phyloP scores from a whole-genome alignment of 2,888 invertebrate genomes.

The Cataglyphis livida region DNA sequence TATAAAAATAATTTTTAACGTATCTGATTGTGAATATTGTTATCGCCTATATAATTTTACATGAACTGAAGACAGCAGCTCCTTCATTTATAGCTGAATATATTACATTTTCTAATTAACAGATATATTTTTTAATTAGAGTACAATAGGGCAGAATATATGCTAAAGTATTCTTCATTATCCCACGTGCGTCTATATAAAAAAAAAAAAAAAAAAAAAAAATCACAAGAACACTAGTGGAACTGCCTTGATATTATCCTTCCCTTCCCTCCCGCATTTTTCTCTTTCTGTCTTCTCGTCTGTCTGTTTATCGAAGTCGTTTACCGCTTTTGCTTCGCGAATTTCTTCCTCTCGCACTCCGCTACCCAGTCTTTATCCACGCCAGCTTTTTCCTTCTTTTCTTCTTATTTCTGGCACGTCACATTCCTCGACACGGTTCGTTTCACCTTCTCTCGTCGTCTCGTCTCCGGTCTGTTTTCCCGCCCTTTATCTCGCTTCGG shows the following conservation, averaged over 20 bases:
- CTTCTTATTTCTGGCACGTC: conserved; percentile 32
- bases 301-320: conserved; percentile 29
- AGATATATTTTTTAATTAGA: background rate
- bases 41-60: background rate
- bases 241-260: background rate
- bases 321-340: conserved; percentile 24
- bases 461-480: conserved; percentile 17
- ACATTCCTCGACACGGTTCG: conserved; percentile 32
- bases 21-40: background rate
- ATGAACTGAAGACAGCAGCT: background rate
- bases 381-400: conserved; percentile 25
- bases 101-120: background rate
- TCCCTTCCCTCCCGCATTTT: background rate
- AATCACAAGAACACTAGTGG: background rate
- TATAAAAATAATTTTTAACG: background rate
- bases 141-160: background rate
- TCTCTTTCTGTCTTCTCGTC: background rate
- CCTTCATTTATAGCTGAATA: background rate
- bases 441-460: conserved; percentile 33
- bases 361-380: conserved; percentile 32
- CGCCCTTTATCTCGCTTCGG: conserved; percentile 31
- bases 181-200: background rate
- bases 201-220: background rate
- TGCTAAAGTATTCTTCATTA: conserved; percentile 9
- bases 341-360: conserved; percentile 12